phyloP scores from a whole-genome alignment of 1,140 invertebrate species.

The Marisa cornuarietis region DNA sequence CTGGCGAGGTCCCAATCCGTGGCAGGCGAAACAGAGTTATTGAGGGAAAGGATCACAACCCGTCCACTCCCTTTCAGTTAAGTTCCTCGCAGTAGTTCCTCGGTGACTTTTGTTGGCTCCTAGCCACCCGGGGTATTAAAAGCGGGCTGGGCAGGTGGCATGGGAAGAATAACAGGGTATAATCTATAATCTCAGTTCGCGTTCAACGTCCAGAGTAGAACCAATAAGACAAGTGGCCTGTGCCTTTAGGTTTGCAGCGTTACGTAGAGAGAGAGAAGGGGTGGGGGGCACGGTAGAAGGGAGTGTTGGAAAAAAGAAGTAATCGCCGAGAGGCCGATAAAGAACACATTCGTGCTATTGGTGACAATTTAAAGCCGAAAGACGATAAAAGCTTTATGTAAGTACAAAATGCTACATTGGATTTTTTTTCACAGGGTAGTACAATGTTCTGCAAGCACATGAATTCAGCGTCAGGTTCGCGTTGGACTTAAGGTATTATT shows the following conservation, averaged over 20 bases:
- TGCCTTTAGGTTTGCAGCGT: neutral
- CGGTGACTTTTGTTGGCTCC: conserved; percentile 14
- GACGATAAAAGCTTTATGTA: neutral
- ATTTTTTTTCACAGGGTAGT: too few species aligned
- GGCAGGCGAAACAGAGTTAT: neutral
- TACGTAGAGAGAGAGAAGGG: neutral
- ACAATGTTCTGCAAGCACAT: too few species aligned
- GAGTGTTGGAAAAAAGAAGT: neutral
- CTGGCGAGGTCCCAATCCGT: neutral
- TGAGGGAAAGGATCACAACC: neutral
- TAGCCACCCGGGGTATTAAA: conserved; percentile 4
- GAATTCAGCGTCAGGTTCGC: too few species aligned
- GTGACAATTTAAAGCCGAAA: neutral
- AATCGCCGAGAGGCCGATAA: neutral
- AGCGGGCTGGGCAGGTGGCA: neutral
- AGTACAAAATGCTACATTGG: neutral
- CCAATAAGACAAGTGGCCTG: neutral
- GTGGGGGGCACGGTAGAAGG: neutral
- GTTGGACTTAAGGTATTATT: too few species aligned
- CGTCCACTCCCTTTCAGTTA: conserved; percentile 13
- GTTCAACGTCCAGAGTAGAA: neutral
- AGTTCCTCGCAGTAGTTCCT: conserved; percentile 5
- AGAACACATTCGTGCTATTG: neutral
- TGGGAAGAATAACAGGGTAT: neutral
- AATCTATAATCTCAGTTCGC: neutral